These are phyloP conservation scores for Edolisoma coerulescens DNA, from an alignment of 2,113 vertebrate species.

Conservation along the genomic window DNA sequence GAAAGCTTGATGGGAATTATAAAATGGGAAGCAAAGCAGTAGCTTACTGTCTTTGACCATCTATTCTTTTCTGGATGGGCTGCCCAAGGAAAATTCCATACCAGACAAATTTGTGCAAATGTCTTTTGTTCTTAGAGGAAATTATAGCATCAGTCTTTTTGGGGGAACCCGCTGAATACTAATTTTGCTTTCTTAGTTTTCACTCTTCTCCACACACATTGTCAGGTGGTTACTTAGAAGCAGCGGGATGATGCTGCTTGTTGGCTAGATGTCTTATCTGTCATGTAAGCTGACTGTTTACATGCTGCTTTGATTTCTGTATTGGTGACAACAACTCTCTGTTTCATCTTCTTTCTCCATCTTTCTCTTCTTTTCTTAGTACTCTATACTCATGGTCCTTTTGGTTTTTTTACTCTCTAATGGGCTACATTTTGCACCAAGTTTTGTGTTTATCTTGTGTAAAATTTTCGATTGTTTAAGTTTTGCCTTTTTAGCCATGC, in stretches of 20 bases:
- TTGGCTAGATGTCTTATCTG: neutral
- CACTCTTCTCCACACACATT: neutral
- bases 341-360: neutral
- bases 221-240: neutral
- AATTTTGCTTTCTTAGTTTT: neutral
- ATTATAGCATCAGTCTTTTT: neutral
- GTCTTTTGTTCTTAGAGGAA: neutral
- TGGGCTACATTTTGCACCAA: neutral
- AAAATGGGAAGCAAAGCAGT: neutral
- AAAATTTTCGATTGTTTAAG: neutral
- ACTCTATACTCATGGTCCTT: neutral
- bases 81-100: neutral
- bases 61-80: neutral
- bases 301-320: neutral
- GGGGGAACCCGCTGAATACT: neutral
- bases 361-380: neutral
- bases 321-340: neutral
- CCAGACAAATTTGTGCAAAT: neutral
- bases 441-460: neutral
- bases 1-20: neutral
- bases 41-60: neutral
- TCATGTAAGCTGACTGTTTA: neutral
- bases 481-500: neutral
- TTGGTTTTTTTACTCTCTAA: neutral
- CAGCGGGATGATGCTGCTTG: neutral